phyloP scores from a whole-genome alignment of 2,888 invertebrate species.

The Unio pictorum region DNA sequence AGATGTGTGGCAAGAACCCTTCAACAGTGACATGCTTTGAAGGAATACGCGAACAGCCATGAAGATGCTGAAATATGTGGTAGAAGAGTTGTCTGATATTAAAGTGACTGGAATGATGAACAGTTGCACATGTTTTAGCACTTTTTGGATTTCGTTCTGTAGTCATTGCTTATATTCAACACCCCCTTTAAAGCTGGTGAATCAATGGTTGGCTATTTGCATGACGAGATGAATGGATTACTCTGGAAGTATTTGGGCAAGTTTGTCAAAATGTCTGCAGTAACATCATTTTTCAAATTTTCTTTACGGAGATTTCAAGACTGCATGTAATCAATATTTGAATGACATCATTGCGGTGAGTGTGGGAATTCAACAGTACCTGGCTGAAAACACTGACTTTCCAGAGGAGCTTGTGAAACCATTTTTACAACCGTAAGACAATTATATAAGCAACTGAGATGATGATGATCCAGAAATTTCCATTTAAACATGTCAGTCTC shows the following conservation, averaged over 20 bases:
- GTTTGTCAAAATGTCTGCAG: slow-evolving; percentile 13
- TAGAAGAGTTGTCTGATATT: slow-evolving; percentile 8
- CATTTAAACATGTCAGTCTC: slow-evolving; percentile 2
- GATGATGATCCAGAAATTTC: slow-evolving; percentile 13
- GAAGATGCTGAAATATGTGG: not conserved
- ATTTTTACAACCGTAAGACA: too few species aligned
- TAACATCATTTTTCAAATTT: slow-evolving; percentile 5
- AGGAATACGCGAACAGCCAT: slow-evolving; percentile 25
- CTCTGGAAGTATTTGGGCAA: slow-evolving; percentile 20
- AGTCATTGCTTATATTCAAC: slow-evolving; percentile 25
- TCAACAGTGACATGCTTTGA: slow-evolving; percentile 29
- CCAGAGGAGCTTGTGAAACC: not conserved
- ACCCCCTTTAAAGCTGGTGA: slow-evolving; percentile 23
- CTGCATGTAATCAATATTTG: slow-evolving; percentile 11
- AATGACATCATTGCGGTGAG: slow-evolving; percentile 20
- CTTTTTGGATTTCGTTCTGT: slow-evolving; percentile 25
- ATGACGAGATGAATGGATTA: slow-evolving; percentile 10
- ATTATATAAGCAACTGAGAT: slow-evolving; percentile 2
- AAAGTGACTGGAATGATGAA: not conserved
- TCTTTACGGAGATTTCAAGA: slow-evolving; percentile 9
- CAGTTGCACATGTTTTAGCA: slow-evolving; percentile 10
- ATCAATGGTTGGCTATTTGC: slow-evolving; percentile 13
- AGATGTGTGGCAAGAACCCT: slow-evolving; percentile 23
- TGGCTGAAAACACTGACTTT: slow-evolving; percentile 9
- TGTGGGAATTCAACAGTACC: slow-evolving; percentile 4